A percentile compares a stretch with the other conserved stretches of the same genome.
Evolutionary conservation across 2,888 invertebrate species (phyloP).

Genomic region (Volucella zonaria): DNA sequence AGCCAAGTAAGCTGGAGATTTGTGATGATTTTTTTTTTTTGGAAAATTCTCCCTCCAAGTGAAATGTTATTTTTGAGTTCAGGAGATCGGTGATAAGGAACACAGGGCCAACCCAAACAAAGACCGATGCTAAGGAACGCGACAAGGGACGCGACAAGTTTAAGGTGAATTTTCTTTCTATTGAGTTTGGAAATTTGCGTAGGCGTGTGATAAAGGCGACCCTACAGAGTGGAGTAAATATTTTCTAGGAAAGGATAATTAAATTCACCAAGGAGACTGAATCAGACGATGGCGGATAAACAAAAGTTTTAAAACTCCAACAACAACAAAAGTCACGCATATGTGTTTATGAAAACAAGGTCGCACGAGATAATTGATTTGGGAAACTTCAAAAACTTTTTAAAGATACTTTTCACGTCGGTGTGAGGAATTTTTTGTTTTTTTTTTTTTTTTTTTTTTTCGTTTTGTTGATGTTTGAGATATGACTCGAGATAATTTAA

Average conservation of each 20-base stretch:
- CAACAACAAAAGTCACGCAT: slow-evolving; percentile 3
- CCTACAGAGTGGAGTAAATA: background rate
- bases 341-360: slow-evolving; percentile 9
- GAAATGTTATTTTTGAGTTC: slow-evolving; percentile 63
- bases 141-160: slow-evolving; percentile 22
- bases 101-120: slow-evolving; percentile 5
- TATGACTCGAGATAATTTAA: slow-evolving; percentile 10
- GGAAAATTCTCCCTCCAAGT: slow-evolving; percentile 2
- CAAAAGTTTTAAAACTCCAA: background rate
- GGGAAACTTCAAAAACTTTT: slow-evolving; percentile 36
- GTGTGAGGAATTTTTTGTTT: background rate
- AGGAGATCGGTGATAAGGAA: slow-evolving; percentile 52
- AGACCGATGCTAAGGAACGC: background rate
- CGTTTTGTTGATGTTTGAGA: background rate
- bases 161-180: slow-evolving; percentile 44
- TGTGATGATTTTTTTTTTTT: slow-evolving; percentile 25
- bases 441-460: background rate
- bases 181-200: slow-evolving; percentile 52
- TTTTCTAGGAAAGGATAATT: slow-evolving; percentile 26
- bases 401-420: background rate
- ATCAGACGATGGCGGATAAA: background rate
- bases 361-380: slow-evolving; percentile 44
- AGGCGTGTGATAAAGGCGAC: slow-evolving; percentile 33
- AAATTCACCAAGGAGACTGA: slow-evolving; percentile 12
- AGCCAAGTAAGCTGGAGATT: background rate